A percentile compares a stretch with the other conserved stretches of the same genome.
phyloP scores from a whole-genome alignment of 2,797 vertebrate species.

The Toxotes lorentzi region DNA sequence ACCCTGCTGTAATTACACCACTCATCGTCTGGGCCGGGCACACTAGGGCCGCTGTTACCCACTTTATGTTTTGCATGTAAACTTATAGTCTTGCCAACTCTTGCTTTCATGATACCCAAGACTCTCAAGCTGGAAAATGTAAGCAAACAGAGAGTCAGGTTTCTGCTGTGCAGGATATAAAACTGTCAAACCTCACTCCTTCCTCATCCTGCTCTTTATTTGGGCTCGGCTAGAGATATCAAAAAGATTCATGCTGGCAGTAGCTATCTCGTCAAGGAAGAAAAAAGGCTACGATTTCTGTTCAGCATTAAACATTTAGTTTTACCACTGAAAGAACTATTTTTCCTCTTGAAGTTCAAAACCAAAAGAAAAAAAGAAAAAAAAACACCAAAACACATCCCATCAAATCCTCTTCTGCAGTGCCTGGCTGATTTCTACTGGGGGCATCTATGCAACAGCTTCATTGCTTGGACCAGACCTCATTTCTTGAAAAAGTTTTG shows the following conservation, averaged over 20 bases:
- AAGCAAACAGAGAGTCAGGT: conserved; percentile 82
- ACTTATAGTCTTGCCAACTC: conserved; percentile 89
- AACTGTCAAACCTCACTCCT: conserved; percentile 11
- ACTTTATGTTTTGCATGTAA: conserved; percentile 88
- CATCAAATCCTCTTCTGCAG: conserved; percentile 50
- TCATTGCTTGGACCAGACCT: conserved; percentile 44
- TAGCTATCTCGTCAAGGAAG: conserved; percentile 26
- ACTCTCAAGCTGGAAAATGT: conserved; percentile 87
- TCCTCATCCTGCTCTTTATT: conserved; percentile 35
- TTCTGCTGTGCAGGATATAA: conserved; percentile 49
- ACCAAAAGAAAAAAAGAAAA: conserved; percentile 15
- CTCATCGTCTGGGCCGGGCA: conserved; percentile 85
- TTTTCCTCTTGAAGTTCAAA: conserved; percentile 29
- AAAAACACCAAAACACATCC: conserved; percentile 4
- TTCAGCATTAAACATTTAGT: conserved; percentile 62
- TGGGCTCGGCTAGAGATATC: conserved; percentile 17
- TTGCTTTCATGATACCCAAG: conserved; percentile 84
- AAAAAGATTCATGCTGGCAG: conserved; percentile 44
- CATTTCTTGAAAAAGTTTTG: conserved; percentile 66
- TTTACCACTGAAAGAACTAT: conserved; percentile 37
- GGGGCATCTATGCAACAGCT: conserved; percentile 53
- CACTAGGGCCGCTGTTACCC: conserved; percentile 85
- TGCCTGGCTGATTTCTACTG: conserved; percentile 41
- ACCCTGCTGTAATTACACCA: conserved; percentile 91
- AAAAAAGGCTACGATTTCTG: conserved; percentile 34